Evolutionary conservation across 2,888 invertebrate genomes (phyloP), one percentile per base, ranked within the genome.

Genomic region (Thera britannica): DNA sequence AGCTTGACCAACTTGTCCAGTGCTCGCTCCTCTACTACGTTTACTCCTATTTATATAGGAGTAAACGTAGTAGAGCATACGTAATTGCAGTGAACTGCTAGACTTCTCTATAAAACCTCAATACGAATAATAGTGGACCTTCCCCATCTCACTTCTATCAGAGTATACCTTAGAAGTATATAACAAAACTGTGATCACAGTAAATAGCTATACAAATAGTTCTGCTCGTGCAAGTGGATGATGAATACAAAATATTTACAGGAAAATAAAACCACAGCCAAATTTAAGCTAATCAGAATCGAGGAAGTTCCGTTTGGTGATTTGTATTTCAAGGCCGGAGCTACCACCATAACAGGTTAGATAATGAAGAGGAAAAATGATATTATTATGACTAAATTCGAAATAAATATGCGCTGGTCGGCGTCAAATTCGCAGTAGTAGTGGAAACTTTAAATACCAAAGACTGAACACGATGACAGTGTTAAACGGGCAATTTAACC

Each of bases 301-400:
- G 11, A 68, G 68, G 68, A 68, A 68, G 52, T 64, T 57, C 64
- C 63, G 46, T 60, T 68, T 52, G 57, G 8, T 7, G 68, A 46
- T 61, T 54, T 41, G 41, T 51, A 58, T 68, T 64, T 54, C 64
- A 68, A 60, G 64, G 68, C 36, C 60, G 36, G 9, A 64, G 62
- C 54, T 38, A 61, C 12, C 48, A 59, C 55, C 55, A 34, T 34
- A 41, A 34, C 57, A 34, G 49, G 63, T 46, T 23, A 52, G 46
- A 68, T 55, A 48, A 68, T 57, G 3, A 56, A 6, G n/a, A 56
- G 11, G 38, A 46, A 67, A 67, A 38, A 38, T 38, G 6, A 5
- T 5, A 38, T 7, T 41, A 41, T 41, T 7, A 41, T 41, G 41
- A 41, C 6, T 41, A 41, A 41, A 6, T 41, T 41, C 41, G 41